Base-by-base conservation (phyloP, 2,113 vertebrate species). In the Tenebrosternarchus preto region DNA sequence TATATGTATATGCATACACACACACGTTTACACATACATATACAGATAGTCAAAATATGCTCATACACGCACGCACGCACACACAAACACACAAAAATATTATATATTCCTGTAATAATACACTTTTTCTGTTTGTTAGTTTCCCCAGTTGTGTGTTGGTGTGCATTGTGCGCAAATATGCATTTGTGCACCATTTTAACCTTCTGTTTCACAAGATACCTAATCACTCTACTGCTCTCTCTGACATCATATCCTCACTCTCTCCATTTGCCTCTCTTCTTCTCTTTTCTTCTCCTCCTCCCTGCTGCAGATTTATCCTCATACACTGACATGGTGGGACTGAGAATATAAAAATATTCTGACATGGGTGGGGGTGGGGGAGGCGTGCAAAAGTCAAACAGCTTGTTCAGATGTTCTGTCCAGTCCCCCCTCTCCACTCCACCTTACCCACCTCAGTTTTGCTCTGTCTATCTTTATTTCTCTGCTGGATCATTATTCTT, bases 401-500 rank as follows among this genome's bases (percentile, higher is more conserved):
- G 57, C 24, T 63, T 69, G n/a, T 74, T 61, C 70, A 31, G 27
- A 24, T 39, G 56, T 25, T 66, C 50, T 70, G 39, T 29, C 39
- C 33, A 53, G 50, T 80, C 86, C 82, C 83, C 82, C 84, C 80
- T 85, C 36, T 59, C 80, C 86, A 84, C 87, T 82, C 86, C 80
- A 85, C 86, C 84, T 85, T 50, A 9, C 43, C 8, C 82, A 67
- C 80, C 85, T 90, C 78, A 77, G 89, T 91, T 93, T 95, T 91
- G 87, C 86, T 88, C 73, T 93, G 81, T 92, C 87, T 91, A 86
- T 92, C 90, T 92, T 92, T 95, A 95, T 94, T 95, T 96, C 95
- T 94, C 94, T 95, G 95, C 94, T 96, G 95, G 95, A 95, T 95
- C 95, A 95, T 95, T 95, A 97, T 95, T 96, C 94, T 94, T 96